Base-by-base conservation (phyloP, 1,140 invertebrate genomes). In the Portunus trituberculatus region DNA sequence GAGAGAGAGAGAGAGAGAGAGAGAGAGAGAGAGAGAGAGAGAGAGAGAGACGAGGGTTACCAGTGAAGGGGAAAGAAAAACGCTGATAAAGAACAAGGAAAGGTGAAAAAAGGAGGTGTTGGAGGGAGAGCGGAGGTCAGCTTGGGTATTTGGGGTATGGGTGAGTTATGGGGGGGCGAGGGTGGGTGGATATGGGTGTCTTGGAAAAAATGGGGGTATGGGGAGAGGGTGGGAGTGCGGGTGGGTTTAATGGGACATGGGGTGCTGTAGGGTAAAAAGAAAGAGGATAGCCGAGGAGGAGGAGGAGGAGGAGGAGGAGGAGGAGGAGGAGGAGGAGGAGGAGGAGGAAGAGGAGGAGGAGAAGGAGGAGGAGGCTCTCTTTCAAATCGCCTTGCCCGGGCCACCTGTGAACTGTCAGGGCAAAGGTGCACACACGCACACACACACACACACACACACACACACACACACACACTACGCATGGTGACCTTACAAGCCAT, bases 1-100 rank as follows among this genome's bases (percentile, higher is more conserved):
- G 20, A 76, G 59, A 76, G 10, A 25, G 20, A 76, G 59, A 76
- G 10, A 76, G 59, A 76, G 59, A 25, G 20, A 76, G 59, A 76
- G n/a, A n/a, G 67, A 76, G 67, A n/a, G n/a, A n/a, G 67, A 76
- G 67, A 76, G 67, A n/a, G n/a, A 76, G 67, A 76, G 67, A n/a
- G n/a, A n/a, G n/a, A 76, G 67, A 76, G n/a, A n/a, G 20, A 76
- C 12, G 20, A 76, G n/a, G n/a, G 67, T 76, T 76, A 76, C 6
- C 12, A 76, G 20, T 3, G 67, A n/a, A 76, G 67, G 67, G n/a
- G 67, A n/a, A 76, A 76, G 67, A 25, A 25, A n/a, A 8, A 76
- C 10, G n/a, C 12, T 20, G 67, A n/a, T 76, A 76, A 76, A 76
- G 6, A 76, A 76, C 4, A n/a, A 76, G 32, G 20, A 25, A 88